These are phyloP conservation scores for Chymomyza procnemis DNA, from an alignment of 2,888 invertebrate species.

Conservation along the genomic window DNA sequence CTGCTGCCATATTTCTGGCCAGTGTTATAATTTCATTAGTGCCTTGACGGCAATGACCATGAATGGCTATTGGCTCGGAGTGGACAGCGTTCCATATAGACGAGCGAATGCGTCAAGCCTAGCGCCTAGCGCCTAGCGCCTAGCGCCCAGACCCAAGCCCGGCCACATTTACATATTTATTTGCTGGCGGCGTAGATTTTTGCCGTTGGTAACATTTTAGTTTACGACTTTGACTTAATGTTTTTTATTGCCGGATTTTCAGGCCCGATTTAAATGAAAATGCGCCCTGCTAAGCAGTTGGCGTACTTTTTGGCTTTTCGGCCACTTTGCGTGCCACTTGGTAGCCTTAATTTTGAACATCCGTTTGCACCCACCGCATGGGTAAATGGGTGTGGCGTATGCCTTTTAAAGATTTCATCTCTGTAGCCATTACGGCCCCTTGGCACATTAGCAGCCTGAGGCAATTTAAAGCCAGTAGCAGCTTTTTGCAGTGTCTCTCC, in stretches of 20 bases:
- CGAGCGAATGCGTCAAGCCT: background rate
- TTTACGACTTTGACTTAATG: slow-evolving; percentile 51
- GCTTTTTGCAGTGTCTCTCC: too few species aligned
- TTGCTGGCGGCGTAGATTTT: slow-evolving; percentile 46
- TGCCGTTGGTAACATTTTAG: slow-evolving; percentile 12
- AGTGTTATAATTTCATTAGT: slow-evolving; percentile 64
- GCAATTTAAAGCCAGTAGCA: background rate
- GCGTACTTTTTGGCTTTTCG: slow-evolving; percentile 21
- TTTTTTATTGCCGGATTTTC: slow-evolving; percentile 30
- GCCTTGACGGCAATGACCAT: background rate
- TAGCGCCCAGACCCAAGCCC: slow-evolving; percentile 7
- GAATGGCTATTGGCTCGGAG: background rate
- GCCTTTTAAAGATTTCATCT: background rate
- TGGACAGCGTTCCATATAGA: too few species aligned
- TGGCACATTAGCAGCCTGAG: background rate
- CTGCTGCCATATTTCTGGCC: background rate
- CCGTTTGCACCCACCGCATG: background rate
- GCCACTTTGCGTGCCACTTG: slow-evolving; percentile 3
- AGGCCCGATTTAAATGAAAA: slow-evolving; percentile 45
- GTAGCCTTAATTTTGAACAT: slow-evolving; percentile 7
- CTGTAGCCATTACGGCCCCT: background rate
- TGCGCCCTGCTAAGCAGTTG: background rate
- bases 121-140: background rate
- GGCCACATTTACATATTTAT: slow-evolving; percentile 68
- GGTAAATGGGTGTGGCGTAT: background rate